These are phyloP conservation scores for Caranx melampygus DNA, from an alignment of 2,113 vertebrate species.

Conservation along the genomic window DNA sequence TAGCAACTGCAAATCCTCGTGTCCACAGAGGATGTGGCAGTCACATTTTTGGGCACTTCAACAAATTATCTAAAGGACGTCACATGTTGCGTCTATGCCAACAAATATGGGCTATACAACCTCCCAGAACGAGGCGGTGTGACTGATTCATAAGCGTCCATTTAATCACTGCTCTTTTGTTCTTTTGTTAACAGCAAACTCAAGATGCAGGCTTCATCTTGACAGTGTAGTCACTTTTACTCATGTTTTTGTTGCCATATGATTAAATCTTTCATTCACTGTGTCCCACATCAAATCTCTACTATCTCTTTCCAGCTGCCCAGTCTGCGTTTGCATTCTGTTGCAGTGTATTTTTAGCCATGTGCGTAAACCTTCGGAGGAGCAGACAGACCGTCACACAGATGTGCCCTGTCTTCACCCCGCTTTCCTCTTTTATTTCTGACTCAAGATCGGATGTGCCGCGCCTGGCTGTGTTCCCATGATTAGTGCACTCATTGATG, in stretches of 20 bases:
- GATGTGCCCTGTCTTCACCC: conserved; percentile 56
- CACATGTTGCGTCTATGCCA: conserved; percentile 63
- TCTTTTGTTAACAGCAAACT: conserved; percentile 32
- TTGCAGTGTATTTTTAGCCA: conserved; percentile 56
- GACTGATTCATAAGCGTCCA: conserved; percentile 60
- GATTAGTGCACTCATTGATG: not conserved
- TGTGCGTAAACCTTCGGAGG: conserved; percentile 50
- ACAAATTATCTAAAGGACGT: conserved; percentile 45
- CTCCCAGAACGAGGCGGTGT: conserved; percentile 50
- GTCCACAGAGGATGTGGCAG: conserved; percentile 25
- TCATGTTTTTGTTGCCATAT: conserved; percentile 6
- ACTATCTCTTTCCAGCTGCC: conserved; percentile 1
- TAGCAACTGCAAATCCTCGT: conserved; percentile 26
- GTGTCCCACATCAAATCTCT: conserved; percentile 3
- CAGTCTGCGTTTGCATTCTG: conserved; percentile 40
- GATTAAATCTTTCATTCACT: conserved; percentile 27
- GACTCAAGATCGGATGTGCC: conserved; percentile 48
- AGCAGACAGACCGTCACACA: conserved; percentile 36
- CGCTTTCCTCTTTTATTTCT: conserved; percentile 27
- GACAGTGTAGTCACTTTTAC: not conserved
- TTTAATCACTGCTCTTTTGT: conserved; percentile 50
- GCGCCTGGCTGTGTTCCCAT: not conserved
- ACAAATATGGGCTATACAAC: conserved; percentile 39
- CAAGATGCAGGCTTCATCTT: conserved; percentile 18
- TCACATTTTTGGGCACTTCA: conserved; percentile 53